Conservation (phyloP, 2,113 vertebrate genomes). For the Pteronura brasiliensis region DNA sequence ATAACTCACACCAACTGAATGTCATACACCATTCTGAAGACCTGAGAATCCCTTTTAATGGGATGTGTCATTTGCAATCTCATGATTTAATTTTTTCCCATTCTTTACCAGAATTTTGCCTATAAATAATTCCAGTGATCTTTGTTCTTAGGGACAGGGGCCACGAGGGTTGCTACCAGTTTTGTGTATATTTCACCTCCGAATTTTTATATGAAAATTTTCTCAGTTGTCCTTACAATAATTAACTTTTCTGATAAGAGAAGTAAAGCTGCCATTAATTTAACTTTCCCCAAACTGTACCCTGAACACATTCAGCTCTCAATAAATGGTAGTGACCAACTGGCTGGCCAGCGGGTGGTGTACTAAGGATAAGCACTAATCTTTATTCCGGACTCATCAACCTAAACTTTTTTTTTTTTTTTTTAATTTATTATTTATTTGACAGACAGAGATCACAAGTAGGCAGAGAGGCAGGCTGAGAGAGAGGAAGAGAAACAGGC, state of each 20-base stretch:
- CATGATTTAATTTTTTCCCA: neutral
- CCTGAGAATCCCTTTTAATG: neutral
- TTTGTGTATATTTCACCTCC: neutral
- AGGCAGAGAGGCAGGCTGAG: too few species aligned
- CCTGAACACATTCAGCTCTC: neutral
- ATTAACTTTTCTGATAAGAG: neutral
- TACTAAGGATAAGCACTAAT: neutral
- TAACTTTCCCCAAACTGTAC: neutral
- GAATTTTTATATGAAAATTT: neutral
- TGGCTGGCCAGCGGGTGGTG: neutral
- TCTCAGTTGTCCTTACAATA: neutral
- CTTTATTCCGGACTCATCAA: constrained; percentile 6
- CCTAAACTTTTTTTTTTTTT: too few species aligned
- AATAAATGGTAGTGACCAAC: neutral
- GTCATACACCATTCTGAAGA: neutral
- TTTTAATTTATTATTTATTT: too few species aligned
- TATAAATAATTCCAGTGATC: neutral
- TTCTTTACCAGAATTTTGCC: neutral
- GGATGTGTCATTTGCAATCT: neutral
- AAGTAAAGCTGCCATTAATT: neutral
- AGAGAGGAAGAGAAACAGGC: too few species aligned
- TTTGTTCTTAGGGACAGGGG: neutral
- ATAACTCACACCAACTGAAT: neutral
- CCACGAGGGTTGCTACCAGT: neutral
- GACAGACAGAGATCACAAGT: too few species aligned